Evolutionary conservation across 2,113 vertebrate species (phyloP), one percentile per base, ranked within the genome.

Genomic region (Uria lomvia): DNA sequence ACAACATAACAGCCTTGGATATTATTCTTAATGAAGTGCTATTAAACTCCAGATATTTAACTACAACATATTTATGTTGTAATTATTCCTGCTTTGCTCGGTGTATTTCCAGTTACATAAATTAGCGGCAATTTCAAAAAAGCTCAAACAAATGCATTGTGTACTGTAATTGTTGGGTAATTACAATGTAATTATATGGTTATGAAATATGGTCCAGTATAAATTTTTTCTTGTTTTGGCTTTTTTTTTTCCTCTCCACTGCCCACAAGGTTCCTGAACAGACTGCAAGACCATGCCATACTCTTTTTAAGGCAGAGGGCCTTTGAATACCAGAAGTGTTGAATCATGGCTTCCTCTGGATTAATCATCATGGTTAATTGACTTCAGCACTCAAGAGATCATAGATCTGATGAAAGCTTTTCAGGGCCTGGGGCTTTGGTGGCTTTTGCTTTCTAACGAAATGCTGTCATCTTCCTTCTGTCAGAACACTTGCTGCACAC

Each of bases 21-120:
- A 60, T 95, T 95, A 85, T 81, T 95, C 91, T 89, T 95, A 97
- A 97, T 95, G 91, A 94, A 95, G 77, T 72, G 87, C 92, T 95
- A 66, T 94, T 92, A 95, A 96, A 94, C 80, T 79, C 80, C 24
- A 82, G 91, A 85, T 96, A 97, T 92, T 95, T 96, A 96, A 92
- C 92, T 79, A 32, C 86, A 92, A 87, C 89, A 87, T 91, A 94
- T 94, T 96, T 94, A 90, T 87, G 77, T 84, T 82, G 86, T 40
- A 91, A 95, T 94, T 95, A 95, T 89, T 94, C 53, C 87, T 75
- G 26, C 80, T 94, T 94, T 94, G 87, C 84, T 75, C 50, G 74
- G 73, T 97, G 71, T 85, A 16, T 42, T 95, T 93, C 88, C 95
- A 91, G 92, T 96, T 87, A 22, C 49, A 62, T 92, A 95, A 96